These are phyloP conservation scores for Halocynthia roretzi DNA, from an alignment of 23 tunicate genomes.

Conservation along the genomic window DNA sequence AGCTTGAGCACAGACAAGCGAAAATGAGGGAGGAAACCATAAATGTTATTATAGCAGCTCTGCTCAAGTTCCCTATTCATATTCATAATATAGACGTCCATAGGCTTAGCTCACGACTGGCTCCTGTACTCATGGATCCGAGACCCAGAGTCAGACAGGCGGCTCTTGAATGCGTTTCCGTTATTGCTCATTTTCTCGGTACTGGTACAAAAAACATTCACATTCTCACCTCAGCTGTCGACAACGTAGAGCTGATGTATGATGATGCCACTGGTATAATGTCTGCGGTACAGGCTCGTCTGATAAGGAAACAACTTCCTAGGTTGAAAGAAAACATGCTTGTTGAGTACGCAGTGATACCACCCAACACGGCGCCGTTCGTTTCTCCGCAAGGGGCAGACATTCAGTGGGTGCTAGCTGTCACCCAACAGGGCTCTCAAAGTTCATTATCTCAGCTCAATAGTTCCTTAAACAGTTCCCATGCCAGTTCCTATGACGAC, in stretches of 20 bases:
- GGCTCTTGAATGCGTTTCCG: slow-evolving; percentile 75
- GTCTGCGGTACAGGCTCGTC: slow-evolving; percentile 75
- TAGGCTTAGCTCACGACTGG: slow-evolving; percentile 28
- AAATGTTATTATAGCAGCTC: slow-evolving; percentile 49
- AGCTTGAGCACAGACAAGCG: slow-evolving; percentile 33
- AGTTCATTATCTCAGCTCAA: slow-evolving; percentile 19
- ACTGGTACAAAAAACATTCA: slow-evolving; percentile 6
- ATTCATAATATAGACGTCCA: slow-evolving; percentile 15
- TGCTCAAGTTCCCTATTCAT: slow-evolving; percentile 25
- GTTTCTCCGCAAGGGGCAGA: slow-evolving; percentile 61
- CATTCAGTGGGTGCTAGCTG: slow-evolving; percentile 61
- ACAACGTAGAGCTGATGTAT: slow-evolving; percentile 53
- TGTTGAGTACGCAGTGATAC: slow-evolving; percentile 64
- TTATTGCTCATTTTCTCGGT: slow-evolving; percentile 38
- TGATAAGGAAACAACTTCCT: slow-evolving; percentile 61
- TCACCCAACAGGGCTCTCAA: slow-evolving; percentile 10
- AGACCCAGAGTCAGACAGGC: slow-evolving; percentile 53
- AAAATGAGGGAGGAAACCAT: slow-evolving; percentile 56
- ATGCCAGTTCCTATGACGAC: background rate
- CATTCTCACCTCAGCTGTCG: slow-evolving; percentile 51
- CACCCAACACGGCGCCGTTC: slow-evolving; percentile 26
- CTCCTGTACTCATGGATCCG: slow-evolving; percentile 36
- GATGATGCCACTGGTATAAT: slow-evolving; percentile 77
- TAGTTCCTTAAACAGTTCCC: slow-evolving; percentile 4
- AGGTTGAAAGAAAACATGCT: slow-evolving; percentile 52